Conservation (phyloP, 2,888 invertebrate species). For the Brachyopa scutellaris region DNA sequence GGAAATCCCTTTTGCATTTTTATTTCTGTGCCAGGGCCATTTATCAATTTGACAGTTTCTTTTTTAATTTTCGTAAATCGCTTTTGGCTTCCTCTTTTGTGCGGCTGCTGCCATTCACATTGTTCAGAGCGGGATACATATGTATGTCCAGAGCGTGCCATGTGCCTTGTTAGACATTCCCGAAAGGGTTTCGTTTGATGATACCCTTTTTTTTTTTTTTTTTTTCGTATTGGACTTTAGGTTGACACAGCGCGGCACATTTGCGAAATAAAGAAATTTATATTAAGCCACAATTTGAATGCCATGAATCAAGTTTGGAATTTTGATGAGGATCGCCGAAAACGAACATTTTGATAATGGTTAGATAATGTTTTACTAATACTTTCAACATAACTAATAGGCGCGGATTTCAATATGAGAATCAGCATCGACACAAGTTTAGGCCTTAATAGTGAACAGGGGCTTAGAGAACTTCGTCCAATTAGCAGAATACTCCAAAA, state of each 20-base stretch:
- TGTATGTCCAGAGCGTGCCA: constrained; percentile 67
- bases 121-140: background rate
- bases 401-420: too few species aligned
- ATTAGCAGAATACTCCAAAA: too few species aligned
- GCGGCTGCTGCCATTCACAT: constrained; percentile 17
- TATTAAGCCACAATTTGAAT: constrained; percentile 70
- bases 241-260: constrained; percentile 43
- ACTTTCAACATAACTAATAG: too few species aligned
- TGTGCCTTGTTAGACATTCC: constrained; percentile 72
- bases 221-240: too few species aligned
- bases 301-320: constrained; percentile 60
- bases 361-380: constrained; percentile 32
- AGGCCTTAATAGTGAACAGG: too few species aligned
- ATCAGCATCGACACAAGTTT: too few species aligned
- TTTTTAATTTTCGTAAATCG: constrained; percentile 73
- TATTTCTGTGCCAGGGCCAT: constrained; percentile 54
- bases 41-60: constrained; percentile 71
- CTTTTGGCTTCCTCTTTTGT: constrained; percentile 70
- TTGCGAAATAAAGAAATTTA: constrained; percentile 65
- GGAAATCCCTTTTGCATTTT: constrained; percentile 55
- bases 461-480: too few species aligned
- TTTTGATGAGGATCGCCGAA: constrained; percentile 63
- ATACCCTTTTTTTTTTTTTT: constrained; percentile 13
- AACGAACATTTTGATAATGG: constrained; percentile 42
- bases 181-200: constrained; percentile 64